Percentiles rank a stretch among this genome's conserved stretches.
Conservation (phyloP, 2,888 invertebrate genomes). For the Chesias legatella region DNA sequence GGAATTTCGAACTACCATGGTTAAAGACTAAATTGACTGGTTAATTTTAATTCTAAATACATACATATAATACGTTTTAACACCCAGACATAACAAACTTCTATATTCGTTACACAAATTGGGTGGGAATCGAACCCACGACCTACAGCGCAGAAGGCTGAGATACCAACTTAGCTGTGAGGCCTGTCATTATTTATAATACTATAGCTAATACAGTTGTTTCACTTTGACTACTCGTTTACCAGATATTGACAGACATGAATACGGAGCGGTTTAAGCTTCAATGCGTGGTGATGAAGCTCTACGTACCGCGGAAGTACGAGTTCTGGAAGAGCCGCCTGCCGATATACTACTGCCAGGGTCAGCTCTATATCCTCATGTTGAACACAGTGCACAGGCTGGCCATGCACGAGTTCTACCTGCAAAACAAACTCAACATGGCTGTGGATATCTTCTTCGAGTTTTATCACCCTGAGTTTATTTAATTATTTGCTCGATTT, state of each 20-base stretch:
- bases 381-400: constrained; percentile 39
- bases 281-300: constrained; percentile 51
- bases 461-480: constrained; percentile 48
- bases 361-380: constrained; percentile 36
- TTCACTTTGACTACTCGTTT: too few species aligned
- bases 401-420: constrained; percentile 56
- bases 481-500: constrained; percentile 1
- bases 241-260: constrained; percentile 46
- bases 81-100: too few species aligned
- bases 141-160: too few species aligned
- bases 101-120: too few species aligned
- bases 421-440: constrained; percentile 33
- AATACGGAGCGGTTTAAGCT: constrained; percentile 34
- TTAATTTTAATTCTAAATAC: too few species aligned
- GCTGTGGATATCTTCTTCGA: constrained; percentile 44
- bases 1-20: too few species aligned
- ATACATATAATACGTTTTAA: too few species aligned
- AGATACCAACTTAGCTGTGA: too few species aligned
- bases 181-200: too few species aligned
- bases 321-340: constrained; percentile 43
- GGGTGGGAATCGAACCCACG: too few species aligned
- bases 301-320: constrained; percentile 39
- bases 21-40: too few species aligned
- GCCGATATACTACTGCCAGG: constrained; percentile 61
- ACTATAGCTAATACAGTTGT: too few species aligned